Percentiles rank a stretch among this genome's conserved stretches.
These are phyloP conservation scores for Zoanthus solanderi DNA, from an alignment of 92 coral and sea anemone genomes.

Conservation along the genomic window DNA sequence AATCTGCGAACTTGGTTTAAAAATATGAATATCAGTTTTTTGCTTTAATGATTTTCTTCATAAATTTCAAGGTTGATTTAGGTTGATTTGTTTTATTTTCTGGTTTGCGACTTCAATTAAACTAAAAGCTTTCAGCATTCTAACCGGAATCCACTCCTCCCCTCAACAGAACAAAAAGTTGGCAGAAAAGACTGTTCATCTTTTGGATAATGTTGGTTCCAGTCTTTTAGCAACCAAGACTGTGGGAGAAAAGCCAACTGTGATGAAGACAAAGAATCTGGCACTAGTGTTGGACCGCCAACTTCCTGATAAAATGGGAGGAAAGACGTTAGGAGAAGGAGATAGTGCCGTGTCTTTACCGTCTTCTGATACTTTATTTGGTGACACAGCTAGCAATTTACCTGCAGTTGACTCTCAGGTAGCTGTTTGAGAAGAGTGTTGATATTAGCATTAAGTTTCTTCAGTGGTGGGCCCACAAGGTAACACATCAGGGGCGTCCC, in stretches of 20 bases:
- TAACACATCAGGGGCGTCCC: too few species aligned
- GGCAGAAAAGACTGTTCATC: conserved; percentile 72
- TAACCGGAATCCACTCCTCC: not conserved
- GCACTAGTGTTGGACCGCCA: conserved; percentile 83
- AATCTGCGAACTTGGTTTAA: too few species aligned
- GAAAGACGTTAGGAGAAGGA: conserved; percentile 82
- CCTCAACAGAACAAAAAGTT: conserved; percentile 64
- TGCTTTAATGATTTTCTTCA: too few species aligned
- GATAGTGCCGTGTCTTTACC: conserved; percentile 81
- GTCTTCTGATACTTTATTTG: conserved; percentile 76
- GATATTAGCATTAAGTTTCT: too few species aligned
- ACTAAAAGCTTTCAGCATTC: not conserved
- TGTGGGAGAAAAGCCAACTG: conserved; percentile 79
- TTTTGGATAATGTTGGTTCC: conserved; percentile 70
- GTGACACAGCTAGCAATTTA: conserved; percentile 47
- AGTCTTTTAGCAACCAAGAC: conserved; percentile 79
- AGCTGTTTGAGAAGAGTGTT: too few species aligned
- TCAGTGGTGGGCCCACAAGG: too few species aligned
- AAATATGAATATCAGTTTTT: too few species aligned
- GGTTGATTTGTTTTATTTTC: too few species aligned
- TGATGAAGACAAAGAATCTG: conserved; percentile 77
- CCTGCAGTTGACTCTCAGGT: conserved; percentile 88
- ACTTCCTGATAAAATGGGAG: conserved; percentile 83
- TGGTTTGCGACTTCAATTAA: too few species aligned
- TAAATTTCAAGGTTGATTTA: too few species aligned